phyloP scores from a whole-genome alignment of 2,888 invertebrate species.

The Tipula helvola region DNA sequence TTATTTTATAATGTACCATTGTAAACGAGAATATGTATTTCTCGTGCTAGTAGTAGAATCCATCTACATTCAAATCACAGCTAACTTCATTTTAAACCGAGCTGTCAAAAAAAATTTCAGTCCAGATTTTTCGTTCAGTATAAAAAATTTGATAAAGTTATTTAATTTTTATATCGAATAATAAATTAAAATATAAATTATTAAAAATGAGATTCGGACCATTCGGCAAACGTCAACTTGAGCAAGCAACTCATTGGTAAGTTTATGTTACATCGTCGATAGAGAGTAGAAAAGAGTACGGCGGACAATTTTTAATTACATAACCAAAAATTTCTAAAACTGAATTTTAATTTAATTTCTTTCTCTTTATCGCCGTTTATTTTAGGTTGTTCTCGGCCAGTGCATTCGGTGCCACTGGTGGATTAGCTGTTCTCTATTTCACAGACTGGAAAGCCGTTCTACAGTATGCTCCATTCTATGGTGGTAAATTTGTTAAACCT shows the following conservation, averaged over 20 bases:
- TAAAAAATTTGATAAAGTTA: background rate
- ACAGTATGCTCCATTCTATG: slow-evolving; percentile 62
- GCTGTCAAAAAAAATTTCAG: background rate
- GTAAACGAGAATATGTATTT: background rate
- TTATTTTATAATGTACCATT: background rate
- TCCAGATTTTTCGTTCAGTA: background rate
- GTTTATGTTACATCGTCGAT: slow-evolving; percentile 18
- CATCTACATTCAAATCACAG: background rate
- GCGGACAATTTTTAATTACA: background rate
- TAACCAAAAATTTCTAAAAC: background rate
- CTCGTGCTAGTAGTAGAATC: background rate
- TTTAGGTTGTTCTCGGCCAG: slow-evolving; percentile 45
- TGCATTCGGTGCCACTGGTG: slow-evolving; percentile 53
- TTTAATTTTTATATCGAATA: background rate
- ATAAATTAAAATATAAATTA: background rate
- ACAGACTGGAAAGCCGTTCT: slow-evolving; percentile 70
- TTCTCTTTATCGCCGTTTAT: background rate
- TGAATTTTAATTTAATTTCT: background rate
- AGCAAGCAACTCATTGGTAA: slow-evolving; percentile 40
- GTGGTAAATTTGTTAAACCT: slow-evolving; percentile 48
- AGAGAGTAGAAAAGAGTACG: background rate
- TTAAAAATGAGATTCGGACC: background rate
- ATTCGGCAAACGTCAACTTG: slow-evolving; percentile 48
- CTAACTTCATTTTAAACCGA: background rate
- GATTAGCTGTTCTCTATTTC: slow-evolving; percentile 49